Percentiles rank a stretch among this genome's conserved stretches.
Conservation (phyloP, 2,888 invertebrate species). For the Ormyrus rosae region DNA sequence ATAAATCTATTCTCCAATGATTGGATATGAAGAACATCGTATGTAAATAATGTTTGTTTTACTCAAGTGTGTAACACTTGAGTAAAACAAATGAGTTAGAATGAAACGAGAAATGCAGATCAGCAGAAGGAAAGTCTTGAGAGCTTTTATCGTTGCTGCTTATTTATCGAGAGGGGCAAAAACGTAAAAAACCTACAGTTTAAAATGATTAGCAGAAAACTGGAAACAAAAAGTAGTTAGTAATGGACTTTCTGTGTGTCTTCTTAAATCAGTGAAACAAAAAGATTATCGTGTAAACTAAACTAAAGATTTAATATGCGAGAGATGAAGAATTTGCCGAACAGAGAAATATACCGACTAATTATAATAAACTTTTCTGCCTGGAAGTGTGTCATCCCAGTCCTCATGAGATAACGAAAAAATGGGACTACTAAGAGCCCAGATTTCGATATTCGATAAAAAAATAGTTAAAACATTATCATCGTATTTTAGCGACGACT, state of each 20-base stretch:
- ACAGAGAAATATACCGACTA: slow-evolving; percentile 40
- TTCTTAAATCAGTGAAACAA: slow-evolving; percentile 18
- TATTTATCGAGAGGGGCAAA: slow-evolving; percentile 34
- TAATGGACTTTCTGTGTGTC: slow-evolving; percentile 18
- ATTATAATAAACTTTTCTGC: slow-evolving; percentile 53
- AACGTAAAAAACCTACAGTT: slow-evolving; percentile 23
- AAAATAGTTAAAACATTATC: slow-evolving; percentile 39
- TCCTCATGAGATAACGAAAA: slow-evolving; percentile 30
- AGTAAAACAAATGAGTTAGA: background rate
- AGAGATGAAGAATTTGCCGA: slow-evolving; percentile 18
- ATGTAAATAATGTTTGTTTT: slow-evolving; percentile 40
- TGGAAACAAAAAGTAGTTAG: slow-evolving; percentile 6
- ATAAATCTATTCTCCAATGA: background rate
- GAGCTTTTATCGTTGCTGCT: slow-evolving; percentile 38
- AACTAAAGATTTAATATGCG: slow-evolving; percentile 2
- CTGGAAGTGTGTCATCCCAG: slow-evolving; percentile 52
- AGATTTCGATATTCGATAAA: slow-evolving; percentile 33
- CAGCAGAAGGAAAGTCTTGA: background rate
- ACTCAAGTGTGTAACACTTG: background rate
- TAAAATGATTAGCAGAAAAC: background rate
- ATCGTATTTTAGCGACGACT: slow-evolving; percentile 55
- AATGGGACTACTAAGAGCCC: slow-evolving; percentile 1
- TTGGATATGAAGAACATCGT: slow-evolving; percentile 13
- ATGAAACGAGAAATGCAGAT: too few relatives aligned
- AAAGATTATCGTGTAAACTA: slow-evolving; percentile 3